Conservation (phyloP, 1,140 invertebrate species). For the Phocides pigmalion region DNA sequence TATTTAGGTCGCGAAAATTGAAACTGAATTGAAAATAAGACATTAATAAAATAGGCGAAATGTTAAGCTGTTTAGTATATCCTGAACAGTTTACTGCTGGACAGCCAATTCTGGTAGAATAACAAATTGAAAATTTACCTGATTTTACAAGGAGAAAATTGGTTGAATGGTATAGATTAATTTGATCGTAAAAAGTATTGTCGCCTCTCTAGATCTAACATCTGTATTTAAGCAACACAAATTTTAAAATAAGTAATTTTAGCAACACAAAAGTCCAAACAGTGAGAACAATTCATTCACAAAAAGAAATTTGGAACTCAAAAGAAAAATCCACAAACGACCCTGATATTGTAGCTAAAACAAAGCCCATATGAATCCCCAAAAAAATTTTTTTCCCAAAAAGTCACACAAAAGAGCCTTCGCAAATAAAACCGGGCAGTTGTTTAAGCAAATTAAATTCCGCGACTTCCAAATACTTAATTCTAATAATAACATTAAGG, state of each 20-base stretch:
- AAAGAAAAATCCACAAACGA: slow-evolving; percentile 15
- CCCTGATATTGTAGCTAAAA: slow-evolving; percentile 4
- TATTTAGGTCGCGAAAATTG: slow-evolving; percentile 22
- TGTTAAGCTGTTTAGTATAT: background rate
- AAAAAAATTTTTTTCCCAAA: slow-evolving; percentile 18
- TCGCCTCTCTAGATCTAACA: too few relatives aligned
- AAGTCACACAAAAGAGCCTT: slow-evolving; percentile 9
- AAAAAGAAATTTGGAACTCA: background rate
- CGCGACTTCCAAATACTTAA: slow-evolving; percentile 60
- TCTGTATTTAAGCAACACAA: too few relatives aligned
- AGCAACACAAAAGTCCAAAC: background rate
- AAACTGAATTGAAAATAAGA: slow-evolving; percentile 16
- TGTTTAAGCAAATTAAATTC: slow-evolving; percentile 56
- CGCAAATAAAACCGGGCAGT: slow-evolving; percentile 38
- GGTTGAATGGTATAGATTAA: too few relatives aligned
- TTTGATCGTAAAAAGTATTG: too few relatives aligned
- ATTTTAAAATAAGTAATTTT: background rate
- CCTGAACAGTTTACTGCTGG: background rate
- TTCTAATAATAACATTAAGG: slow-evolving; percentile 72
- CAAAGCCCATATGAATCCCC: slow-evolving; percentile 19
- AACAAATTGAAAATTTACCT: too few relatives aligned
- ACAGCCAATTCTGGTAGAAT: too few relatives aligned
- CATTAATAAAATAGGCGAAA: slow-evolving; percentile 18
- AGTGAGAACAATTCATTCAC: background rate
- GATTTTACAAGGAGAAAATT: too few relatives aligned